These are phyloP conservation scores for Centropus unirufus DNA, from an alignment of 2,113 vertebrate genomes.

Conservation along the genomic window DNA sequence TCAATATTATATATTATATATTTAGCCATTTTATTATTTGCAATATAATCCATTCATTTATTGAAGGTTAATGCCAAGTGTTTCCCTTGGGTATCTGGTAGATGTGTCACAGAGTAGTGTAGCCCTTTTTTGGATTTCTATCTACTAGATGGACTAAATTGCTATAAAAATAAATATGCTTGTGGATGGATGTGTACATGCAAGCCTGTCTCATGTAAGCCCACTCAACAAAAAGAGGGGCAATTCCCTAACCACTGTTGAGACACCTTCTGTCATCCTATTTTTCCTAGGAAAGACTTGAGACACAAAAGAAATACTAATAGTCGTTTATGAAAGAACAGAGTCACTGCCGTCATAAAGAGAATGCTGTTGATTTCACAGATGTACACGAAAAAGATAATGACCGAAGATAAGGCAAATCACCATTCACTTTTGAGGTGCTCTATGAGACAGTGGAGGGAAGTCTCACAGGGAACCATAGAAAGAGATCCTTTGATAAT, in stretches of 20 bases:
- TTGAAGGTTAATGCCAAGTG: conserved; percentile 67
- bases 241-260: neutral
- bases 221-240: neutral
- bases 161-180: neutral
- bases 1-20: neutral
- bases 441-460: neutral
- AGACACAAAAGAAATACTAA: neutral
- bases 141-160: conserved; percentile 1
- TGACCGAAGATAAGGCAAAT: neutral
- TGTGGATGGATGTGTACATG: neutral
- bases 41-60: conserved; percentile 67
- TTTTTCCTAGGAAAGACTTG: neutral
- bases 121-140: conserved; percentile 38
- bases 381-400: neutral
- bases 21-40: conserved; percentile 68
- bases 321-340: conserved; percentile 16
- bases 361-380: conserved; percentile 29
- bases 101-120: conserved; percentile 4
- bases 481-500: conserved; percentile 43
- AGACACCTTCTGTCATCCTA: neutral
- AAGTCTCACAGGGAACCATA: neutral
- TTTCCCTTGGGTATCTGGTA: conserved; percentile 57
- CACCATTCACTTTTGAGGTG: neutral
- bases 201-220: neutral
- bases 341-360: neutral